Evolutionary conservation across 2,113 vertebrate species (phyloP).

Genomic region (Cairina moschata): DNA sequence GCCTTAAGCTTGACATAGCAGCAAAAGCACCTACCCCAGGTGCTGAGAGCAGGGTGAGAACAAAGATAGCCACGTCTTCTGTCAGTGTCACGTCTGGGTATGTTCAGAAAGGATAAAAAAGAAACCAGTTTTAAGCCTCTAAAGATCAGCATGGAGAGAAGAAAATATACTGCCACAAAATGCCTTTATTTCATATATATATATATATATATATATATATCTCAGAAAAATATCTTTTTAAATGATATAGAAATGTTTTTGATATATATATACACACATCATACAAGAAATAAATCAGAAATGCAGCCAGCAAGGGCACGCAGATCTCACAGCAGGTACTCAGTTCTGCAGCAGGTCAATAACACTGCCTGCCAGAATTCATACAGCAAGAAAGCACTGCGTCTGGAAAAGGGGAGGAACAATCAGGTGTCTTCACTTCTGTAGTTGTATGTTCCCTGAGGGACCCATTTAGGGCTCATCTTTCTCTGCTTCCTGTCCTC

Average conservation of each 20-base stretch:
- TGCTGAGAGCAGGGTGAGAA: neutral
- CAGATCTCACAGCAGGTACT: neutral
- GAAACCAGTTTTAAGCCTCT: neutral
- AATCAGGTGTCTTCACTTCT: neutral
- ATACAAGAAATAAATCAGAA: neutral
- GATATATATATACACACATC: no score
- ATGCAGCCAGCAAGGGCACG: neutral
- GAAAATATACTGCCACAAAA: neutral
- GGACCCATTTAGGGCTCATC: neutral
- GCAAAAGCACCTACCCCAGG: neutral
- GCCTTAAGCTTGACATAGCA: neutral
- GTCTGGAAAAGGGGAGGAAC: neutral
- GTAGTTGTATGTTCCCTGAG: neutral
- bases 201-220: no score
- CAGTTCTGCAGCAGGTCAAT: neutral
- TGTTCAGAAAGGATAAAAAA: neutral
- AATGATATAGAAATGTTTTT: no score
- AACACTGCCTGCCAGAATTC: neutral
- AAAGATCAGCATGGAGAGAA: neutral
- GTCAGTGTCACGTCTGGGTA: neutral
- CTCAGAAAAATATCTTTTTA: no score
- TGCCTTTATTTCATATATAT: no score
- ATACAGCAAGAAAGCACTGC: neutral
- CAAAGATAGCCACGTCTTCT: neutral
- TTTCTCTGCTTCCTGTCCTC: neutral